phyloP scores from a whole-genome alignment of 2,888 invertebrate genomes.

The Pseudococcus longispinus region DNA sequence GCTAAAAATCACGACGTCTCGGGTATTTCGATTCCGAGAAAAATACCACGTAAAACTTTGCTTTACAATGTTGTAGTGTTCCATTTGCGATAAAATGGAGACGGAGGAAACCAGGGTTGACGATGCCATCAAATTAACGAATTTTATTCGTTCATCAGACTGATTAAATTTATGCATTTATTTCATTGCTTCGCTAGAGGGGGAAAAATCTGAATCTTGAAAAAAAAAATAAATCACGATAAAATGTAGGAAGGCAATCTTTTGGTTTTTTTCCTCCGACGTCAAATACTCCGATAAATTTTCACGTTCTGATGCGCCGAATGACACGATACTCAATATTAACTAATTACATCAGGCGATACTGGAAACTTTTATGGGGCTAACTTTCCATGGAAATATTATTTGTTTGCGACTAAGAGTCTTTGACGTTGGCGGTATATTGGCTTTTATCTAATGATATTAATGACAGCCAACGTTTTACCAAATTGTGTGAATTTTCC shows the following conservation, averaged over 20 bases:
- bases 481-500: background rate
- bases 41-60: background rate
- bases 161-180: background rate
- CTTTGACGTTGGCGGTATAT: background rate
- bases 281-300: background rate
- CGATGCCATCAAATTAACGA: background rate
- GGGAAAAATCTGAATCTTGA: background rate
- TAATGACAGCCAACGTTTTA: slow-evolving; percentile 8
- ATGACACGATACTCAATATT: background rate
- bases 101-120: background rate
- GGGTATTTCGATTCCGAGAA: background rate
- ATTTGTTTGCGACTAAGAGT: background rate
- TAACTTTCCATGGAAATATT: background rate
- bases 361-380: background rate
- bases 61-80: background rate
- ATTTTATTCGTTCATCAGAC: background rate
- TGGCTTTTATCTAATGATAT: slow-evolving; percentile 14
- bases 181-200: background rate
- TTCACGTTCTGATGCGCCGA: background rate
- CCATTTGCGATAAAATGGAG: background rate
- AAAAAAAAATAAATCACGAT: too few relatives aligned
- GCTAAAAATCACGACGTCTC: background rate
- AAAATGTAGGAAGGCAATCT: background rate
- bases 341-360: background rate
- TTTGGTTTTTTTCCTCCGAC: background rate